phyloP scores from a whole-genome alignment of 1,140 invertebrate genomes.

The Drosophila kohkoa region DNA sequence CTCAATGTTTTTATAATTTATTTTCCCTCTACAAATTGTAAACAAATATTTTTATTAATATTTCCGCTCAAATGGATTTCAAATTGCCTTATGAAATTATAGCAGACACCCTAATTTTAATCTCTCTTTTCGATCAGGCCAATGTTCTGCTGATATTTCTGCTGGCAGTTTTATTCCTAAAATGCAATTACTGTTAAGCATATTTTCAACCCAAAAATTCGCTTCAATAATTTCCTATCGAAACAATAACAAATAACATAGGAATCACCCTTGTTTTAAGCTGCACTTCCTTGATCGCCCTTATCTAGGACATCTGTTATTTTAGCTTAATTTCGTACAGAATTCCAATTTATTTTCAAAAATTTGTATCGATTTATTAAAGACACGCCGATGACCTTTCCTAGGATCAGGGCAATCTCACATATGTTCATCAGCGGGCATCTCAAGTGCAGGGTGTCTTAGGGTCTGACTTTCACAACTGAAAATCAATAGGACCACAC shows the following conservation, averaged over 20 bases:
- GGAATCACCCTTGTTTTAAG: background rate
- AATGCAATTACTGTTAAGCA: background rate
- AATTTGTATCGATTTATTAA: constrained; percentile 6
- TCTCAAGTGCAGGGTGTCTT: constrained; percentile 40
- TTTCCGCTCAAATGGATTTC: background rate
- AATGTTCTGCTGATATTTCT: too few relatives aligned
- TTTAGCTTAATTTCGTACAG: background rate
- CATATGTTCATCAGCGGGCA: background rate
- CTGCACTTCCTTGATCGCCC: background rate
- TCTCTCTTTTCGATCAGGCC: background rate
- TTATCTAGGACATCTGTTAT: background rate
- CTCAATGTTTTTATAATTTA: too few relatives aligned
- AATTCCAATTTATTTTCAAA: constrained; percentile 13
- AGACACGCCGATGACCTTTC: background rate
- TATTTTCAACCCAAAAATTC: background rate
- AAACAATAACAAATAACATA: background rate
- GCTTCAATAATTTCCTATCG: background rate
- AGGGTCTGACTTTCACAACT: background rate
- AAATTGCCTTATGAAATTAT: background rate
- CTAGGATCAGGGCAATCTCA: constrained; percentile 5
- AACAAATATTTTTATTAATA: too few relatives aligned
- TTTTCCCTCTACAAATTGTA: too few relatives aligned
- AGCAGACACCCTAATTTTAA: background rate
- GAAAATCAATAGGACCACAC: constrained; percentile 24
- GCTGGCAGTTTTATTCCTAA: too few relatives aligned